These are phyloP conservation scores for Drosophila pandora DNA, from an alignment of 1,140 invertebrate genomes.

Conservation along the genomic window DNA sequence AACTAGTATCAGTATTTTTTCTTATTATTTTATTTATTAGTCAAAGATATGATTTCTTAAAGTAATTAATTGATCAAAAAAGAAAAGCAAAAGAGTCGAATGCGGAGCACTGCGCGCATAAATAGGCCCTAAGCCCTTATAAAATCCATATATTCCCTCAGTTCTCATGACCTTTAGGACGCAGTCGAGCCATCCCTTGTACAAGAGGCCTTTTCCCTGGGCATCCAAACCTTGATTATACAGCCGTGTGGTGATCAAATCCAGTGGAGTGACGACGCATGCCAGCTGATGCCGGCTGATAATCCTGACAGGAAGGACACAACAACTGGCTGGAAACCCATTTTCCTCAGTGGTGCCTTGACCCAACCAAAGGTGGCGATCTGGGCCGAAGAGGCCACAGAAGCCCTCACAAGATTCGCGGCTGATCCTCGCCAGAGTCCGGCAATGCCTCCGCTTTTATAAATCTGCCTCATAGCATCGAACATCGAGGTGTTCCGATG, in stretches of 20 bases:
- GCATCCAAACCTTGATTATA: conserved; percentile 94
- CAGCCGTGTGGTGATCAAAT: conserved; percentile 93
- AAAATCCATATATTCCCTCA: conserved; percentile 92
- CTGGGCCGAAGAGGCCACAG: conserved; percentile 93
- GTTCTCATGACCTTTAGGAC: conserved; percentile 89
- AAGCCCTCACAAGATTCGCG: conserved; percentile 89
- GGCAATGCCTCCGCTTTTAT: conserved; percentile 87
- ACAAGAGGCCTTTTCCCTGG: conserved; percentile 88
- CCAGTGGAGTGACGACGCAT: conserved; percentile 93
- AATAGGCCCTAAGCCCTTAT: conserved; percentile 94
- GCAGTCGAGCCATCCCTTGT: conserved; percentile 90
- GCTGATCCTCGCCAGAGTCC: conserved; percentile 91
- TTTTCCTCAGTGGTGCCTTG: conserved; percentile 85
- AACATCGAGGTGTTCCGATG: conserved; percentile 89
- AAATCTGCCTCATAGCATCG: conserved; percentile 88
- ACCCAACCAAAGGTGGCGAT: conserved; percentile 91
- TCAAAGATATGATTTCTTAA: background rate
- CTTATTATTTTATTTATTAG: background rate
- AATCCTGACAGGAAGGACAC: conserved; percentile 90
- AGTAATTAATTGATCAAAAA: conserved; percentile 91
- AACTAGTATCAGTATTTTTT: too few species aligned
- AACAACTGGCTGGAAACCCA: conserved; percentile 86
- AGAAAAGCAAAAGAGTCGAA: conserved; percentile 92
- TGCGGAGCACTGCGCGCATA: conserved; percentile 94
- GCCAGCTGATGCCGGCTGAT: conserved; percentile 92